Conservation (phyloP, 1,140 invertebrate genomes). For the Diachasmimorpha longicaudata region DNA sequence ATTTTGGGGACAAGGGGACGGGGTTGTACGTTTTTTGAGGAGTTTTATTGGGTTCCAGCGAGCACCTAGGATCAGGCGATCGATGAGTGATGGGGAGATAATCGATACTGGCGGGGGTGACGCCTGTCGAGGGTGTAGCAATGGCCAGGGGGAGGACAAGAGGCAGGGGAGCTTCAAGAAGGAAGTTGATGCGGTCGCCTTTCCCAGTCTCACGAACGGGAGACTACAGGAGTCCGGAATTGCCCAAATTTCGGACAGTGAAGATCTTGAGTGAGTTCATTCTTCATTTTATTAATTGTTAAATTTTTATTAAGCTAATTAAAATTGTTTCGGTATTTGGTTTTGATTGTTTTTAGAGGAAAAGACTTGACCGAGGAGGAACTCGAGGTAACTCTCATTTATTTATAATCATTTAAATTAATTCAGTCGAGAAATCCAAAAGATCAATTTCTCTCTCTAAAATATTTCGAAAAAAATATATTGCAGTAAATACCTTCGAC, state of each 20-base stretch:
- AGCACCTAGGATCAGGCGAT: conserved; percentile 36
- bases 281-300: not conserved
- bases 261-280: conserved; percentile 37
- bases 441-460: no score
- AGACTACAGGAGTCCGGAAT: conserved; percentile 45
- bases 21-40: not conserved
- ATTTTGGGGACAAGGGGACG: not conserved
- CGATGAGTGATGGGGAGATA: conserved; percentile 44
- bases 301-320: no score
- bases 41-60: not conserved
- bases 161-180: conserved; percentile 18
- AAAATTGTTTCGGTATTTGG: not conserved
- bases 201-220: conserved; percentile 49
- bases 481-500: no score
- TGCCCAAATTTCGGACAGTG: conserved; percentile 37
- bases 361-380: conserved; percentile 42
- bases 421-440: not conserved
- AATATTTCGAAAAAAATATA: no score
- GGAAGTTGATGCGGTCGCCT: conserved; percentile 34
- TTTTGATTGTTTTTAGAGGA: conserved; percentile 36
- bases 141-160: conserved; percentile 1
- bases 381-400: conserved; percentile 45
- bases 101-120: conserved; percentile 3
- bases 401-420: not conserved
- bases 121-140: conserved; percentile 3